These are phyloP conservation scores for Australoheros scitulus DNA, from an alignment of 2,113 vertebrate genomes.

Conservation along the genomic window DNA sequence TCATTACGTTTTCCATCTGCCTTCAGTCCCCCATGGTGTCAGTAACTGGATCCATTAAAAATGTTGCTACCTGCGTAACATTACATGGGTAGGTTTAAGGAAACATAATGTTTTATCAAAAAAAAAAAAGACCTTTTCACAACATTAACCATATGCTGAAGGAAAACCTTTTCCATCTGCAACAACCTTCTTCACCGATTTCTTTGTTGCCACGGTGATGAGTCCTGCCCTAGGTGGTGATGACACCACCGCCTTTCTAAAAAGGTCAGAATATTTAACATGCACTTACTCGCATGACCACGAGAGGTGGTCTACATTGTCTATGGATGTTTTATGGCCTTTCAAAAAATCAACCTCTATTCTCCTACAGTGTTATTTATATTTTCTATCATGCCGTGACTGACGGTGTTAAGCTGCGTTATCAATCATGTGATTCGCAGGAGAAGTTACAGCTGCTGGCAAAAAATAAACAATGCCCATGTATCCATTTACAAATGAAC, in stretches of 20 bases:
- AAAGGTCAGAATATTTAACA: slow-evolving; percentile 17
- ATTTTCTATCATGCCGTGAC: background rate
- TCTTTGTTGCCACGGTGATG: slow-evolving; percentile 3
- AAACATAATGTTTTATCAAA: background rate
- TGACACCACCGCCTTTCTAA: background rate
- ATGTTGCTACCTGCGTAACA: background rate
- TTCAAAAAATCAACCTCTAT: background rate
- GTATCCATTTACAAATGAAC: background rate
- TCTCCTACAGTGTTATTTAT: background rate
- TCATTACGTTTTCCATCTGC: background rate
- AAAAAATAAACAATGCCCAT: background rate
- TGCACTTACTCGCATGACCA: background rate
- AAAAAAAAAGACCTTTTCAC: background rate
- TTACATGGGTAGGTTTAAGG: background rate
- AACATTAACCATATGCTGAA: slow-evolving; percentile 8
- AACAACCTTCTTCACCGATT: slow-evolving; percentile 1
- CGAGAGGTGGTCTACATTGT: background rate
- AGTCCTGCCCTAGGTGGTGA: background rate
- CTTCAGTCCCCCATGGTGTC: background rate
- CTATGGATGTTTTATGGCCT: background rate
- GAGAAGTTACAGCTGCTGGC: background rate
- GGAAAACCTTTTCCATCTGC: slow-evolving; percentile 4
- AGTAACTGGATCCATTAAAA: background rate
- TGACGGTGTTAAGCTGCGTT: background rate
- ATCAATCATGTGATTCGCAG: background rate